phyloP scores from a whole-genome alignment of 23 tunicate species.

The Ascidia mentula region DNA sequence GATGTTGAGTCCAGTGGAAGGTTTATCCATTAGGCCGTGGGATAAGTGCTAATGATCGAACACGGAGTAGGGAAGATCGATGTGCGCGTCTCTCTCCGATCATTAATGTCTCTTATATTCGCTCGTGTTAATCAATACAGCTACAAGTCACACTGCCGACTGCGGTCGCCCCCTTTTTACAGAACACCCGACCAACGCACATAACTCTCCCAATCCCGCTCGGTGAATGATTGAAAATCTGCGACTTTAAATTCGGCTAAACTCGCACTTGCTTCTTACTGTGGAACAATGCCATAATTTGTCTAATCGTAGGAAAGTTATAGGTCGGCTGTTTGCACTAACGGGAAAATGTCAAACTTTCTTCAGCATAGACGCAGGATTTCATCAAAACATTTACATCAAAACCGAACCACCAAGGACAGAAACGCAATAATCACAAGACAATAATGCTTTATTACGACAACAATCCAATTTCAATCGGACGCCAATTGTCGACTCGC shows the following conservation, averaged over 20 bases:
- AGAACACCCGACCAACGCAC: background rate
- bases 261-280: no score
- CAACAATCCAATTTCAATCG: slow-evolving; percentile 18
- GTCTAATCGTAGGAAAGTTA: no score
- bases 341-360: no score
- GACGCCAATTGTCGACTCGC: slow-evolving; percentile 1
- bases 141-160: slow-evolving; percentile 3
- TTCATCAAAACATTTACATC: slow-evolving; percentile 7
- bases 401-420: slow-evolving; percentile 1
- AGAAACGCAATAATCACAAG: slow-evolving; percentile 10
- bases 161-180: no score
- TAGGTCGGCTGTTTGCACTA: no score
- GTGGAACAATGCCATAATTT: no score
- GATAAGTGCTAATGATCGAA: slow-evolving; percentile 16
- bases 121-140: slow-evolving; percentile 5
- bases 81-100: background rate
- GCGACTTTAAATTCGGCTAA: no score
- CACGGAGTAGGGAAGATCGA: background rate
- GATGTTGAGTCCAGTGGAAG: background rate
- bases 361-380: no score
- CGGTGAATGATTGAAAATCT: background rate
- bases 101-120: slow-evolving; percentile 9
- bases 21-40: background rate
- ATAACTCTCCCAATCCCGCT: no score
- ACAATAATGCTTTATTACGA: slow-evolving; percentile 11